Evolutionary conservation across 37 sponge, comb jelly and placozoan genomes (phyloP).

Genomic region (Dysidea cf. avara): DNA sequence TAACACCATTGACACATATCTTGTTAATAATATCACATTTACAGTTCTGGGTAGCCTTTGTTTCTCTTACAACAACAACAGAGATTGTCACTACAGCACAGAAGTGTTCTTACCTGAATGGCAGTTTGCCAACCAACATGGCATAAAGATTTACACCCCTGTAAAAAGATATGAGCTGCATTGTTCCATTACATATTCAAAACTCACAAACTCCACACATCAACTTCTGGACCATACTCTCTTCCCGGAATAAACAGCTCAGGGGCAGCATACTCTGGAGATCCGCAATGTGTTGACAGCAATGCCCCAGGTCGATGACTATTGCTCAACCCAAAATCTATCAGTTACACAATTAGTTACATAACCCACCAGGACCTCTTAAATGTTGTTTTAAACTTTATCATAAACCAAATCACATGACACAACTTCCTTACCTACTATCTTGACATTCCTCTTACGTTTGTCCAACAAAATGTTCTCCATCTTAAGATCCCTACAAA

Average conservation of each 20-base stretch:
- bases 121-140: slow-evolving; percentile 93
- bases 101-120: slow-evolving; percentile 85
- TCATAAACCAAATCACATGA: neutral
- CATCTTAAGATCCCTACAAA: slow-evolving; percentile 92
- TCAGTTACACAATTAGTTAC: neutral
- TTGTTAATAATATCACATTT: too few species aligned
- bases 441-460: slow-evolving; percentile 85
- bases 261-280: slow-evolving; percentile 98
- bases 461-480: slow-evolving; percentile 96
- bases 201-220: slow-evolving; percentile 97
- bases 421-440: slow-evolving; percentile 87
- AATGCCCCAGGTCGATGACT: slow-evolving; percentile 80
- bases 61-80: too few species aligned
- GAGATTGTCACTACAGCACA: too few species aligned
- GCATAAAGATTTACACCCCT: slow-evolving; percentile 99
- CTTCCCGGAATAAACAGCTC: slow-evolving; percentile 96
- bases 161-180: neutral
- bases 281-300: slow-evolving; percentile 94
- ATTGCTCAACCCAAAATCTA: slow-evolving; percentile 97
- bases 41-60: too few species aligned
- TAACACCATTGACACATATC: too few species aligned
- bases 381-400: neutral
- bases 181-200: neutral
- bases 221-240: slow-evolving; percentile 95
- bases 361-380: neutral